Evolutionary conservation across 2,113 vertebrate species (phyloP), one percentile per base, ranked within the genome.

Genomic region (Pionites leucogaster): DNA sequence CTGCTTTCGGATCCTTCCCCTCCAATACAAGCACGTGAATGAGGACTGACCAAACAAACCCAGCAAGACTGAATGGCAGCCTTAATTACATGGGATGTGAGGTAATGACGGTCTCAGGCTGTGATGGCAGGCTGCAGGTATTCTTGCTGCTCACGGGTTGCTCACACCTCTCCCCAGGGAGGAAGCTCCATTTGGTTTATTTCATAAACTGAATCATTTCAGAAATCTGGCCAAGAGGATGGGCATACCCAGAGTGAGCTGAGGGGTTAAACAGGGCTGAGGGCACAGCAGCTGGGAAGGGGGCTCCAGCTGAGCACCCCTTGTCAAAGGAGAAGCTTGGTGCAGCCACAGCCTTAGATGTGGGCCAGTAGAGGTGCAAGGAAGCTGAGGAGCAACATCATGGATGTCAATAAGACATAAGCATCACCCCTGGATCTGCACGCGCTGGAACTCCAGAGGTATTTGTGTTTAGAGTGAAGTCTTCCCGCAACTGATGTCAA

Each of bases 121-220:
- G 67, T 95, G 90, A 93, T 65, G 11, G 83, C 46, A 71, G 69
- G 92, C 24, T 46, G 41, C 42, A 88, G 80, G 86, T 42, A 93
- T 97, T 39, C 60, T 47, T 1, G 0, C 44, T 60, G 57, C 80
- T 95, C 29, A 47, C 35, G 65, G 53, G 28, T 74, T 90, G 86
- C 60, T 93, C 29, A 19, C 81, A 77, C 64, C 46, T 88, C 46
- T 80, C 9, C 64, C 18, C 3, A 7, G 9, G 33, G 31, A 33
- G 59, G 82, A 92, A 93, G 70, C 86, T 90, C 53, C 35, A 5
- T 60, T 88, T 57, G 70, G 23, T 50, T 93, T 72, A 42, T 90
- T 86, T 78, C 55, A 49, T 71, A 46, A 74, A 82, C 55, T 55
- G 93, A 91, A 68, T 88, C 60, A 92, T 71, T 68, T 20, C 80